Percentiles rank a stretch among this genome's conserved stretches.
These are phyloP conservation scores for Atractosteus spatula DNA, from an alignment of 2,113 vertebrate species.

Conservation along the genomic window DNA sequence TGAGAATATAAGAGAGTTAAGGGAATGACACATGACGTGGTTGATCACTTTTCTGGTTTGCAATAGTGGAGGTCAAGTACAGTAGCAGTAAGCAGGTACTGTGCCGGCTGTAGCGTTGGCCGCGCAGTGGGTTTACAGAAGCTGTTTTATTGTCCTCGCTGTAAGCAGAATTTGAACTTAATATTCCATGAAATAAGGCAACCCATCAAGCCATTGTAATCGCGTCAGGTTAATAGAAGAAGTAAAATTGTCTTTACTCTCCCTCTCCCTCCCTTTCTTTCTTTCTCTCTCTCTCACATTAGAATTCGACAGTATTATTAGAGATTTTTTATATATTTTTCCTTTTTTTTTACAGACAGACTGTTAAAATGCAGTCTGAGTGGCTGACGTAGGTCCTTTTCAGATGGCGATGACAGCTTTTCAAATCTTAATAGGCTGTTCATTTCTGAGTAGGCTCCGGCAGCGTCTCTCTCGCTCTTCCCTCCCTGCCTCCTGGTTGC, in stretches of 20 bases:
- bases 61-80: conserved; percentile 15
- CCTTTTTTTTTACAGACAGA: conserved; percentile 60
- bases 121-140: neutral
- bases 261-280: conserved; percentile 37
- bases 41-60: conserved; percentile 39
- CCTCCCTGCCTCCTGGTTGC: conserved; percentile 30
- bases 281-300: conserved; percentile 58
- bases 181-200: conserved; percentile 98
- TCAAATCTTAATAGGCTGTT: conserved; percentile 86
- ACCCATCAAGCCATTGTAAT: conserved; percentile 86
- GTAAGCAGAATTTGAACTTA: conserved; percentile 93
- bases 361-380: conserved; percentile 80
- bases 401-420: conserved; percentile 80
- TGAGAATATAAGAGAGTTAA: too few relatives aligned
- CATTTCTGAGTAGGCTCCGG: conserved; percentile 69
- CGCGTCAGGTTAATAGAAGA: conserved; percentile 95
- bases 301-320: conserved; percentile 81
- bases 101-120: conserved; percentile 11
- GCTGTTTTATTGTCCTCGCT: conserved; percentile 78
- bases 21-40: conserved; percentile 6
- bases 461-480: conserved; percentile 27
- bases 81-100: conserved; percentile 19
- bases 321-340: conserved; percentile 62
- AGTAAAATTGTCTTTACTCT: conserved; percentile 83
- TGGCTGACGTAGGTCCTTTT: conserved; percentile 80